A percentile compares a stretch with the other conserved stretches of the same genome.
Conservation (phyloP, 2,113 vertebrate genomes). For the Scomber scombrus region DNA sequence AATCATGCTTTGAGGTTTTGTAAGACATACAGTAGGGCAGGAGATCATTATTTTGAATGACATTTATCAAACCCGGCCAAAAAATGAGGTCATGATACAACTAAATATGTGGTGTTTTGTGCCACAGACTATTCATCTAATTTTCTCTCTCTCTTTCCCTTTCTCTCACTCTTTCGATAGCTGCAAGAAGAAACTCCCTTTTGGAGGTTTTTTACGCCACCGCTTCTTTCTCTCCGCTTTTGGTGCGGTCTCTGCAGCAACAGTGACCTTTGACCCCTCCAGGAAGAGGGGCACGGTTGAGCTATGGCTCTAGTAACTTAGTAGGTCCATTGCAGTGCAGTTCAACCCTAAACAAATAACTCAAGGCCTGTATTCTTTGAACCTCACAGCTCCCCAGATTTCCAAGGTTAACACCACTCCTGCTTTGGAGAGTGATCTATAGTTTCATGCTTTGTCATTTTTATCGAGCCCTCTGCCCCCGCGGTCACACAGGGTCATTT, state of each 20-base stretch:
- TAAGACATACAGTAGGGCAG: conserved; percentile 34
- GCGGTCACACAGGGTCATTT: conserved; percentile 51
- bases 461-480: conserved; percentile 62
- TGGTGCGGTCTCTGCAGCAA: conserved; percentile 38
- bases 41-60: conserved; percentile 33
- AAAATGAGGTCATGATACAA: conserved; percentile 43
- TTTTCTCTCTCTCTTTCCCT: not conserved
- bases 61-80: conserved; percentile 48
- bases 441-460: conserved; percentile 75
- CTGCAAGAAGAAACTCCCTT: conserved; percentile 3
- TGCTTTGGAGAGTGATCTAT: conserved; percentile 67
- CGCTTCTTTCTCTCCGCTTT: conserved; percentile 17
- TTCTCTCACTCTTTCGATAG: not conserved
- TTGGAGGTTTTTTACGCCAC: conserved; percentile 1
- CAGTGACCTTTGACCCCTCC: conserved; percentile 63
- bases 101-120: conserved; percentile 35
- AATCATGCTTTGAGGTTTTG: conserved; percentile 50
- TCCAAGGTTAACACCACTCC: conserved; percentile 63
- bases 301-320: conserved; percentile 59
- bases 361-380: conserved; percentile 67
- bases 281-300: conserved; percentile 58
- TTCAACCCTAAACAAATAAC: conserved; percentile 74
- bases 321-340: conserved; percentile 53
- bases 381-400: conserved; percentile 54
- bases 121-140: conserved; percentile 25